A percentile compares a stretch with the other conserved stretches of the same genome.
These are phyloP conservation scores for Anoura caudifer DNA, from an alignment of 2,113 vertebrate genomes.

Conservation along the genomic window DNA sequence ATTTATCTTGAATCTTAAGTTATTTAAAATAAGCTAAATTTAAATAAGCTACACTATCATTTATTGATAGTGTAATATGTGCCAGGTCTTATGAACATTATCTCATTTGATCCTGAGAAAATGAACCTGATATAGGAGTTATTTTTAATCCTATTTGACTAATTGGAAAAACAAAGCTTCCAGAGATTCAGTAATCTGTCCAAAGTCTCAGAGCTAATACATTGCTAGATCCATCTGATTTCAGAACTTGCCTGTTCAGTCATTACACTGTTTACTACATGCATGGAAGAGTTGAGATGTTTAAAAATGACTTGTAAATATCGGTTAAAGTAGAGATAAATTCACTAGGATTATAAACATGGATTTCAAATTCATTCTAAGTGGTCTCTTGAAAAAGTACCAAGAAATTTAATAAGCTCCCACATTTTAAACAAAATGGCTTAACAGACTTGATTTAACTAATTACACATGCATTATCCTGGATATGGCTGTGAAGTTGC, in stretches of 20 bases:
- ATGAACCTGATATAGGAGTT: neutral
- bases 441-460: neutral
- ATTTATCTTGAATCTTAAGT: neutral
- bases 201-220: neutral
- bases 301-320: neutral
- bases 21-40: neutral
- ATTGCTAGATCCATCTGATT: neutral
- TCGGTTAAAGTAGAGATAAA: neutral
- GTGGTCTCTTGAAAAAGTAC: neutral
- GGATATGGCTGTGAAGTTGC: neutral
- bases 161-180: neutral
- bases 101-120: neutral
- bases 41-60: neutral
- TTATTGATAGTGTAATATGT: neutral
- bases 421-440: neutral
- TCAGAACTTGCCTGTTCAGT: neutral
- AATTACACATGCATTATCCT: neutral
- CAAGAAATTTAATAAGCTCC: neutral
- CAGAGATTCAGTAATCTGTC: neutral
- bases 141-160: neutral
- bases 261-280: neutral
- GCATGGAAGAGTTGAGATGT: neutral
- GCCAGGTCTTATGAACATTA: neutral
- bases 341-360: constrained; percentile 20
- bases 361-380: neutral